Percentiles rank a stretch among this genome's conserved stretches.
Evolutionary conservation across 1,140 invertebrate genomes (phyloP).

Genomic region (Aporrectodea caliginosa): DNA sequence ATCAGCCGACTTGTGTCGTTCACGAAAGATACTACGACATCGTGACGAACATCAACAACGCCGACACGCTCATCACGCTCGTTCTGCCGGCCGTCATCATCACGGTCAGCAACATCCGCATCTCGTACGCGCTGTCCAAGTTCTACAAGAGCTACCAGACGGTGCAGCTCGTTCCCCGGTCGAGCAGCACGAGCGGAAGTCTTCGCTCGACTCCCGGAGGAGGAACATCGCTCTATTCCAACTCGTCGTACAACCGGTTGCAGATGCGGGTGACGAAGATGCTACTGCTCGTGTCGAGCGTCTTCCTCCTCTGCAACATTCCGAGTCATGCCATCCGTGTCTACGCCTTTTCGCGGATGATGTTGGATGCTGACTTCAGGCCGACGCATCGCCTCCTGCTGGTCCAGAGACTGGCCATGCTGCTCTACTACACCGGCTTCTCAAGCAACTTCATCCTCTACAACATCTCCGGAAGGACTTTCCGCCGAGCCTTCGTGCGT

Average conservation of each 20-base stretch:
- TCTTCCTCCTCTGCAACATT: conserved; percentile 73
- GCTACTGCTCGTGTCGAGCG: conserved; percentile 73
- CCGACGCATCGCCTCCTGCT: conserved; percentile 29
- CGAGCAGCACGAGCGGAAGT: conserved; percentile 12
- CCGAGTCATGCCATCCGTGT: conserved; percentile 59
- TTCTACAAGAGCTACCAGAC: conserved; percentile 31
- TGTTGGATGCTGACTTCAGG: conserved; percentile 29
- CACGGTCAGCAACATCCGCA: conserved; percentile 62
- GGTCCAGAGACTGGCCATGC: conserved; percentile 42
- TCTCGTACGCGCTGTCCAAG: conserved; percentile 48
- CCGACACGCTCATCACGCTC: conserved; percentile 61
- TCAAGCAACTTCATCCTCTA: conserved; percentile 85
- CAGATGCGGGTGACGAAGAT: conserved; percentile 74
- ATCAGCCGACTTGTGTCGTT: background rate
- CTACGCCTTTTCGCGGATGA: conserved; percentile 43
- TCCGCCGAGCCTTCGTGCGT: conserved; percentile 25
- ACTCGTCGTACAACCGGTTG: conserved; percentile 47
- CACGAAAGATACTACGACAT: conserved; percentile 49
- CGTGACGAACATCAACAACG: conserved; percentile 60
- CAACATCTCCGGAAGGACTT: conserved; percentile 41
- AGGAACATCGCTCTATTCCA: background rate
- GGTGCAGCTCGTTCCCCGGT: background rate
- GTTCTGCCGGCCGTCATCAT: conserved; percentile 60
- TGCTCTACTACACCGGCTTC: conserved; percentile 72
- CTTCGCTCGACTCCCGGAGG: conserved; percentile 2